phyloP scores from a whole-genome alignment of 2,113 vertebrate genomes.

The Nanorana parkeri region DNA sequence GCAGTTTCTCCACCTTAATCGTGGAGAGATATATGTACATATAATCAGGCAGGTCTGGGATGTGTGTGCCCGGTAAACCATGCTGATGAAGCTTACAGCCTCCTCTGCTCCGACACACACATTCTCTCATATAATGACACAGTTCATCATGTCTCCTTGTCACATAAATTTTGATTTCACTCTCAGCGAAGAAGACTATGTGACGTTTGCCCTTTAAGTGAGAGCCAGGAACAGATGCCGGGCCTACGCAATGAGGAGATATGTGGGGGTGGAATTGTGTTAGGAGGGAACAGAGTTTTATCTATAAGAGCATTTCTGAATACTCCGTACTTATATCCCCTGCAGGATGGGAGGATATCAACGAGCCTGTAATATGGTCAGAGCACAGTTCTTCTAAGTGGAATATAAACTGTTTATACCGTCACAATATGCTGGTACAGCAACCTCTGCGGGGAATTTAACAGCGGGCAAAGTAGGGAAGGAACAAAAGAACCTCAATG shows the following conservation, averaged over 20 bases:
- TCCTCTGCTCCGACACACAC: too few species aligned
- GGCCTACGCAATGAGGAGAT: constrained; percentile 18
- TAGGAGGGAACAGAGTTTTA: neutral
- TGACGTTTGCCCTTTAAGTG: constrained; percentile 41
- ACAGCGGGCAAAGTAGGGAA: neutral
- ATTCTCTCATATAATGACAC: neutral
- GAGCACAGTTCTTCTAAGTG: too few species aligned
- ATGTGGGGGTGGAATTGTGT: constrained; percentile 26
- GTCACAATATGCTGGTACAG: too few species aligned
- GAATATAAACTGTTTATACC: neutral
- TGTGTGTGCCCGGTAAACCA: too few species aligned
- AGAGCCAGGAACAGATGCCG: constrained; percentile 34
- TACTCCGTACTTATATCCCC: constrained; percentile 4
- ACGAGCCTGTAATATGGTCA: too few species aligned
- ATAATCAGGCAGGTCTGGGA: too few species aligned
- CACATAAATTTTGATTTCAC: neutral
- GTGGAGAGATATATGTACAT: too few species aligned
- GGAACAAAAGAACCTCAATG: neutral
- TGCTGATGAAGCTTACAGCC: too few species aligned
- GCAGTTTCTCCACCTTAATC: too few species aligned
- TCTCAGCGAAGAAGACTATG: neutral
- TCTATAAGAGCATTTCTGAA: neutral
- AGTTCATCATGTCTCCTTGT: neutral
- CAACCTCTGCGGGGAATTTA: neutral
- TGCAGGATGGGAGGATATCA: neutral